Percentiles rank a stretch among this genome's conserved stretches.
These are phyloP conservation scores for Zaprionus obscuricornis DNA, from an alignment of 2,888 invertebrate genomes.

Conservation along the genomic window DNA sequence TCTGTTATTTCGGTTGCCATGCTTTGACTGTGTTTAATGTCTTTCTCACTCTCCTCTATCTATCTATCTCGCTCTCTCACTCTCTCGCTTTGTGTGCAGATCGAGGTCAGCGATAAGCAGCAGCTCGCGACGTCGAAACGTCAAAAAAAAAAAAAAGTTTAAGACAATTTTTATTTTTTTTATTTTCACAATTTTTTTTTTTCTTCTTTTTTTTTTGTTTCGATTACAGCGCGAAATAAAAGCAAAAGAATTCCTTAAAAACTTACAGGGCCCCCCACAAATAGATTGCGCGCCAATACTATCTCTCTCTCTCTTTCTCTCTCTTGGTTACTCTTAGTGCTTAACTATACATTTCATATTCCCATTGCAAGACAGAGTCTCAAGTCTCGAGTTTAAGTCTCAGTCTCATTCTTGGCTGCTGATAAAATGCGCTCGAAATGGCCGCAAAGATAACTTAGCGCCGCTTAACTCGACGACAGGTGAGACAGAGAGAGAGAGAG, in stretches of 20 bases:
- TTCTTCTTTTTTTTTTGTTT: constrained; percentile 42
- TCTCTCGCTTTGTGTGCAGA: constrained; percentile 46
- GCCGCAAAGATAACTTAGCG: constrained; percentile 65
- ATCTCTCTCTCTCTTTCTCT: too few species aligned
- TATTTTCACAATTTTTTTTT: too few species aligned
- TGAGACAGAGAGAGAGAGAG: constrained; percentile 20
- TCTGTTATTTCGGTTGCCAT: constrained; percentile 60
- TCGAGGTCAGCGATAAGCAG: constrained; percentile 76
- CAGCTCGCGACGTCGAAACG: constrained; percentile 59
- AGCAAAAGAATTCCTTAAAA: too few species aligned
- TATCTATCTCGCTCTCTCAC: constrained; percentile 13
- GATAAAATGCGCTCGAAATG: constrained; percentile 55
- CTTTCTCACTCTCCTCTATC: constrained; percentile 22
- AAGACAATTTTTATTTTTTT: too few species aligned
- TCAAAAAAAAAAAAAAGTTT: constrained; percentile 58
- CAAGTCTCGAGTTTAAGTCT: neutral
- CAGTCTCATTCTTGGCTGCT: constrained; percentile 20
- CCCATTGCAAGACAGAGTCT: too few species aligned
- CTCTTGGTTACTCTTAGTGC: too few species aligned
- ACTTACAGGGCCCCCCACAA: too few species aligned
- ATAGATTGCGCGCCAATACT: too few species aligned
- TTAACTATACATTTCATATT: too few species aligned
- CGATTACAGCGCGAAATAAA: constrained; percentile 48
- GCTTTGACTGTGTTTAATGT: constrained; percentile 43
- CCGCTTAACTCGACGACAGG: constrained; percentile 53